Conservation (phyloP, 1,140 invertebrate species). For the Zophobas atratus region DNA sequence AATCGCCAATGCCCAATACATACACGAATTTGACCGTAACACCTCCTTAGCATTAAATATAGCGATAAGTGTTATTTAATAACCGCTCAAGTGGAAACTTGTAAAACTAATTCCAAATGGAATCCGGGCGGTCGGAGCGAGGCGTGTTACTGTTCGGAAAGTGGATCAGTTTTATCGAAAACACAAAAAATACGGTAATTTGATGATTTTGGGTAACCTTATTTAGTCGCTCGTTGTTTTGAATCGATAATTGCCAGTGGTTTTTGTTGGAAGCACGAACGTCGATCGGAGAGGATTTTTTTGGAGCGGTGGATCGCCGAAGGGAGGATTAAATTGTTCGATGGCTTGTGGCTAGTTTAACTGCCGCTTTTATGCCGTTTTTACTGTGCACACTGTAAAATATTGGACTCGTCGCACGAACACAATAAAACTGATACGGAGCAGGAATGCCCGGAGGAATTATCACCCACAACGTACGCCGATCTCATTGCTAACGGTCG, state of each 20-base stretch:
- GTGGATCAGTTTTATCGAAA: conserved; percentile 11
- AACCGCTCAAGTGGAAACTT: conserved; percentile 43
- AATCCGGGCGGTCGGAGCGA: conserved; percentile 4
- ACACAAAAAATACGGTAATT: conserved; percentile 26
- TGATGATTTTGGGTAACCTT: conserved; percentile 30
- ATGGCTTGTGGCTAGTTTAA: neutral
- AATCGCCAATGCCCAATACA: conserved; percentile 29
- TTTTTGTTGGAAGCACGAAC: neutral
- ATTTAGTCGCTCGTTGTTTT: conserved; percentile 5
- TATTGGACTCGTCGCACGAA: no score
- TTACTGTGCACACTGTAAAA: no score
- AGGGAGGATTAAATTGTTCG: neutral
- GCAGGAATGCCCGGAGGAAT: no score
- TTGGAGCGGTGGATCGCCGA: neutral
- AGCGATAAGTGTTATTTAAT: conserved; percentile 48
- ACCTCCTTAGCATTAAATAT: conserved; percentile 45
- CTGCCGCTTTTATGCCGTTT: no score
- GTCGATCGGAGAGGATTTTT: neutral
- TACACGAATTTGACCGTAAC: conserved; percentile 48
- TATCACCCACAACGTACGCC: no score
- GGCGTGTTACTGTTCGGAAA: conserved; percentile 8
- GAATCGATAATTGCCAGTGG: conserved; percentile 9
- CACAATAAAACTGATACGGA: no score
- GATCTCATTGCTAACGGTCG: no score
- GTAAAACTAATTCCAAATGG: conserved; percentile 36